Conservation (phyloP, 2,113 vertebrate species). For the Plecotus auritus region DNA sequence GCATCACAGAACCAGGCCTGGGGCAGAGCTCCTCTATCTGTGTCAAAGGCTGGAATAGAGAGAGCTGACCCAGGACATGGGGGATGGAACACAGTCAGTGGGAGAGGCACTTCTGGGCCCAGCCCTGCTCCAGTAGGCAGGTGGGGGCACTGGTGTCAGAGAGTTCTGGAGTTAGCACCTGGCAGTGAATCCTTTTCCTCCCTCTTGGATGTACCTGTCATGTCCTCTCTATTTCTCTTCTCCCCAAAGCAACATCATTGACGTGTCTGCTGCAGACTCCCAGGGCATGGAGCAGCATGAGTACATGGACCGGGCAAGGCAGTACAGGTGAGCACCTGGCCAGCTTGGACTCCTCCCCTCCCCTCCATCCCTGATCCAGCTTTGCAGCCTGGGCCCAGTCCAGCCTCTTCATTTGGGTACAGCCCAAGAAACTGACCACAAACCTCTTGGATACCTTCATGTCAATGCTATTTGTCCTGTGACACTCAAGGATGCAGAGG, state of each 20-base stretch:
- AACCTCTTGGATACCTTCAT: background rate
- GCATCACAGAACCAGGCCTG: slow-evolving; percentile 41
- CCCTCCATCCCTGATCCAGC: background rate
- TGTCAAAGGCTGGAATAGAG: background rate
- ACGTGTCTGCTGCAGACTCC: slow-evolving; percentile 95
- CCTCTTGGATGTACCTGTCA: slow-evolving; percentile 8
- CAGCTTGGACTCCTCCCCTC: background rate
- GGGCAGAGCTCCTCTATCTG: background rate
- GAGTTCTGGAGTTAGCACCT: background rate
- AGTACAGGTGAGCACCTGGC: slow-evolving; percentile 89
- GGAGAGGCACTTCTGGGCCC: background rate
- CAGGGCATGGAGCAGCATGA: slow-evolving; percentile 98
- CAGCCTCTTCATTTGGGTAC: background rate
- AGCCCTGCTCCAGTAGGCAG: background rate
- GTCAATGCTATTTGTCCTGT: background rate
- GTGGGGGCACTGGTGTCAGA: background rate
- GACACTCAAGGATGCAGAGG: background rate
- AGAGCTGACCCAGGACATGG: background rate
- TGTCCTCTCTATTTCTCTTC: background rate
- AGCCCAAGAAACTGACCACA: background rate
- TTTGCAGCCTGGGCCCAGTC: background rate
- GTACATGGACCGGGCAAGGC: slow-evolving; percentile 97
- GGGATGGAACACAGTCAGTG: background rate
- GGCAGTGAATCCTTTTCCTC: background rate
- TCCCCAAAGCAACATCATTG: slow-evolving; percentile 92